phyloP scores from a whole-genome alignment of 2,113 vertebrate genomes.

The Pogonocichla stellata region DNA sequence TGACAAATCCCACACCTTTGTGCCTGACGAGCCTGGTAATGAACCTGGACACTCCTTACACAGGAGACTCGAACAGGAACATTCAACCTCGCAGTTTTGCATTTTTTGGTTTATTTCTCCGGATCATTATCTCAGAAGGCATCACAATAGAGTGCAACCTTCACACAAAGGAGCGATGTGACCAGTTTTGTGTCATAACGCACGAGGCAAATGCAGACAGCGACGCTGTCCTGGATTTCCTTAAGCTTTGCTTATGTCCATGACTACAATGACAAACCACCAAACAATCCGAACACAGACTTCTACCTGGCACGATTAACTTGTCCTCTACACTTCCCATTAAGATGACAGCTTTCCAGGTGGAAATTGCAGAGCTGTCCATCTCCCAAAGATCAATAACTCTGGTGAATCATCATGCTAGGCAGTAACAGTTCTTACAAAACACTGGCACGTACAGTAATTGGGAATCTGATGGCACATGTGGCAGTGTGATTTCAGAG shows the following conservation, averaged over 20 bases:
- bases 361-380: constrained; percentile 41
- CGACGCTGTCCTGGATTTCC: neutral
- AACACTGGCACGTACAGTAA: constrained; percentile 32
- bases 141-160: neutral
- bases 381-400: constrained; percentile 61
- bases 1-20: neutral
- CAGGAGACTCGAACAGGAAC: fast-evolving
- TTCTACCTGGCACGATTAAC: neutral
- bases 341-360: constrained; percentile 43
- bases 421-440: constrained; percentile 37
- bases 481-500: neutral
- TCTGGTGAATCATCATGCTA: constrained; percentile 54
- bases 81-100: neutral
- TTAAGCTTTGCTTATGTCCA: neutral
- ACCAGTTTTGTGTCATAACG: neutral
- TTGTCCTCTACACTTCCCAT: neutral
- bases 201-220: neutral
- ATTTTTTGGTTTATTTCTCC: neutral
- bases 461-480: constrained; percentile 36
- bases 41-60: fast-evolving
- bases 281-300: neutral
- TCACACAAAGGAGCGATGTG: neutral
- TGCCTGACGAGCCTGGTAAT: fast-evolving
- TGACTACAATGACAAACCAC: neutral
- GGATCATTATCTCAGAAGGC: neutral